Conservation (phyloP, 2,888 invertebrate genomes). For the Drosophila mettleri region DNA sequence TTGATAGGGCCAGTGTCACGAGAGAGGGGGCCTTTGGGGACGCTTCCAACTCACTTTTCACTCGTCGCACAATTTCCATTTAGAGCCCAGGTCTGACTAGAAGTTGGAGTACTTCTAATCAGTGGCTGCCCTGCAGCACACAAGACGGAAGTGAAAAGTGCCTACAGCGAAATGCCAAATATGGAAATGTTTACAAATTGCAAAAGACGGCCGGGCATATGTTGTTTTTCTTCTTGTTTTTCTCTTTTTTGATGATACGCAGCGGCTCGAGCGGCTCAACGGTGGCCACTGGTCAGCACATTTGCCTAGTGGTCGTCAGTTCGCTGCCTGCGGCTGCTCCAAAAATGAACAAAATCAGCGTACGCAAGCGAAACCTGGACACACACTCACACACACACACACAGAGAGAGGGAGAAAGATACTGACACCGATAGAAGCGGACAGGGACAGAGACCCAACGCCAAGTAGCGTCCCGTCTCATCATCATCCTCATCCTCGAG, state of each 20-base stretch:
- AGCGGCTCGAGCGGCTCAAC: slow-evolving; percentile 18
- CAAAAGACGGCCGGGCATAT: slow-evolving; percentile 58
- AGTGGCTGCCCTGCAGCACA: slow-evolving; percentile 40
- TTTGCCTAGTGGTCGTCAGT: slow-evolving; percentile 60
- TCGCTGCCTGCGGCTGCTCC: slow-evolving; percentile 45
- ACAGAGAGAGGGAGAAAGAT: slow-evolving; percentile 8
- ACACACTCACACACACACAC: not conserved
- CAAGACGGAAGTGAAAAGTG: slow-evolving; percentile 60
- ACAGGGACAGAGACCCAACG: slow-evolving; percentile 25
- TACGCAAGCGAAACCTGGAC: slow-evolving; percentile 26
- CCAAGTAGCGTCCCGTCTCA: slow-evolving; percentile 36
- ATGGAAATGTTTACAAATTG: slow-evolving; percentile 83
- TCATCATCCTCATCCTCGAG: slow-evolving; percentile 34
- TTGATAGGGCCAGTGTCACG: slow-evolving; percentile 1
- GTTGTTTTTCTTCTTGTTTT: slow-evolving; percentile 1
- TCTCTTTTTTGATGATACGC: slow-evolving; percentile 32
- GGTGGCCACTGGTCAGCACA: slow-evolving; percentile 63
- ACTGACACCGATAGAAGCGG: slow-evolving; percentile 39
- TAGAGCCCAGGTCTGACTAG: slow-evolving; percentile 15
- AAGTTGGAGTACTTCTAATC: slow-evolving; percentile 41
- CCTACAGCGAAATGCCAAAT: slow-evolving; percentile 69
- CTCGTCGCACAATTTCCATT: slow-evolving; percentile 19
- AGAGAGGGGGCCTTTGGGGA: not conserved
- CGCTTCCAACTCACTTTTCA: slow-evolving; percentile 25
- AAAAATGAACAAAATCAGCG: slow-evolving; percentile 74